Percentiles rank a stretch among this genome's conserved stretches.
These are phyloP conservation scores for Chymomyza caudatula DNA, from an alignment of 2,888 invertebrate genomes.

Conservation along the genomic window DNA sequence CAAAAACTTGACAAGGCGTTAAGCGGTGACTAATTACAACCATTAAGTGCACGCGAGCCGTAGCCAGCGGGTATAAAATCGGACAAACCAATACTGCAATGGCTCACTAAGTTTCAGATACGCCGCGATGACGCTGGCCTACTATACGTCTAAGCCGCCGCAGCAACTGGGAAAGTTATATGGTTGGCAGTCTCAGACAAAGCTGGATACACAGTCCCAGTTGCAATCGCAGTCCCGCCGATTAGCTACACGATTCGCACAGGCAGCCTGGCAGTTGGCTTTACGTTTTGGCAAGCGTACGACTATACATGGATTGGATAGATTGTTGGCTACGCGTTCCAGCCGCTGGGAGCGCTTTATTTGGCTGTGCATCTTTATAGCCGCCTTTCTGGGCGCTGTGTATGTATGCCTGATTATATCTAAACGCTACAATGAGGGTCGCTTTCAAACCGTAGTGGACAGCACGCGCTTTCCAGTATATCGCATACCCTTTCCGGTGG, in stretches of 20 bases:
- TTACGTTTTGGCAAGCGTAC: conserved; percentile 66
- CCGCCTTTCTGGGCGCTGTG: conserved; percentile 69
- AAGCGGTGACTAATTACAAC: conserved; percentile 47
- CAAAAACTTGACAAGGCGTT: conserved; percentile 15
- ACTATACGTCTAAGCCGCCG: conserved; percentile 39
- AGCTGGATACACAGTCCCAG: background rate
- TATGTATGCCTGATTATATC: conserved; percentile 74
- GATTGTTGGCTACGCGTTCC: conserved; percentile 52
- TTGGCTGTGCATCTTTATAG: conserved; percentile 69
- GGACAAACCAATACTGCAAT: background rate
- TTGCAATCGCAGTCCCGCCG: conserved; percentile 20
- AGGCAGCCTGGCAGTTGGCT: conserved; percentile 52
- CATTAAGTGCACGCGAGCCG: conserved; percentile 38
- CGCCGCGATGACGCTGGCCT: conserved; percentile 47
- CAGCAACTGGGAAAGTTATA: background rate
- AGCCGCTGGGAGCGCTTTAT: conserved; percentile 66
- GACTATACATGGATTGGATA: conserved; percentile 73
- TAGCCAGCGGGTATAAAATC: conserved; percentile 46
- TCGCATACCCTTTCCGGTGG: conserved; percentile 74
- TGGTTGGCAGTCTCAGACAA: background rate
- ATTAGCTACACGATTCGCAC: conserved; percentile 17
- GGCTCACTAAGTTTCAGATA: conserved; percentile 32
- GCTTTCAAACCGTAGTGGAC: conserved; percentile 75
- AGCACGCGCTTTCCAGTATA: conserved; percentile 74
- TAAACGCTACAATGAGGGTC: conserved; percentile 69